These are phyloP conservation scores for Dynastes hyllus DNA, from an alignment of 2,888 invertebrate species.

Conservation along the genomic window DNA sequence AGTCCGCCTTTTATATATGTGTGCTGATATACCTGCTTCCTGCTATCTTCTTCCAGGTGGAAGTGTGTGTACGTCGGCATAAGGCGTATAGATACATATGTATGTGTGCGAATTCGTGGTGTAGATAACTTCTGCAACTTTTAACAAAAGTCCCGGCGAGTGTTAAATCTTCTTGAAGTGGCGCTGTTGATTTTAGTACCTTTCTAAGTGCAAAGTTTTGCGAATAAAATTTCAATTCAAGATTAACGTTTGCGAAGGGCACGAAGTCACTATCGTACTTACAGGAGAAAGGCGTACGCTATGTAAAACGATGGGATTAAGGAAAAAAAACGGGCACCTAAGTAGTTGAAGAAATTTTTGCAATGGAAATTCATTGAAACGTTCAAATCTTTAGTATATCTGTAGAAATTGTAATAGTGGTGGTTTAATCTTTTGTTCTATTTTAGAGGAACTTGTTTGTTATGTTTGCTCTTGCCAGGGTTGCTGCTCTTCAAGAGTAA, in stretches of 20 bases:
- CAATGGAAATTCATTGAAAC: too few relatives aligned
- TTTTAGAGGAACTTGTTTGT: too few relatives aligned
- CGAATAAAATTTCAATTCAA: conserved; percentile 37
- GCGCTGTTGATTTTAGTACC: conserved; percentile 17
- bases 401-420: too few relatives aligned
- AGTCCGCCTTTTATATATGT: conserved; percentile 1
- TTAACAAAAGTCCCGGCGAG: conserved; percentile 29
- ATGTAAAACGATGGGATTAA: too few relatives aligned
- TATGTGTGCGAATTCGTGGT: neutral
- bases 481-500: too few relatives aligned
- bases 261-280: neutral
- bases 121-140: conserved; percentile 39
- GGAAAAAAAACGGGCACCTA: too few relatives aligned
- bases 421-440: too few relatives aligned
- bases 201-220: conserved; percentile 29
- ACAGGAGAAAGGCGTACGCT: neutral
- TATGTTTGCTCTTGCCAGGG: too few relatives aligned
- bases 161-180: conserved; percentile 22
- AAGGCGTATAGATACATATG: neutral
- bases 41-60: neutral
- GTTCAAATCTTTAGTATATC: too few relatives aligned
- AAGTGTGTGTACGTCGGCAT: neutral
- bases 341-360: too few relatives aligned
- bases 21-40: neutral
- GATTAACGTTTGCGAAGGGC: conserved; percentile 18